phyloP scores from a whole-genome alignment of 2,888 invertebrate species.

The Ptilodon capucinus region DNA sequence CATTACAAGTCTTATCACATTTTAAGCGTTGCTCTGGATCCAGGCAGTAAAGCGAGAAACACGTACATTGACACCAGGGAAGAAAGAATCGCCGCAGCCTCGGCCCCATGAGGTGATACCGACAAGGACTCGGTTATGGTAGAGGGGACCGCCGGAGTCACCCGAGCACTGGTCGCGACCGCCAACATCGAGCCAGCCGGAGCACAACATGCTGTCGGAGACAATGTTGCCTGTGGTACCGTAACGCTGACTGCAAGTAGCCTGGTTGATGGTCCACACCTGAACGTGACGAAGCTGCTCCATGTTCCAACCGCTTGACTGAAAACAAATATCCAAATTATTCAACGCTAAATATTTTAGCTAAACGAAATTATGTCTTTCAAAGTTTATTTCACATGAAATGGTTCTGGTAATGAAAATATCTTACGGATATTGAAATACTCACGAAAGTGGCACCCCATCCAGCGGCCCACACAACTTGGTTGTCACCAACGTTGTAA shows the following conservation, averaged over 20 bases:
- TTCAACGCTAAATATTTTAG: no score
- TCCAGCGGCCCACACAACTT: slow-evolving; percentile 53
- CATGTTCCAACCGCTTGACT: background rate
- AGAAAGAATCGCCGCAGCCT: slow-evolving; percentile 33
- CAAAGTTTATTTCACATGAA: no score
- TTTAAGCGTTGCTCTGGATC: slow-evolving; percentile 42
- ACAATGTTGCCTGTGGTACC: slow-evolving; percentile 21
- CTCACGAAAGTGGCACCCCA: slow-evolving; percentile 56
- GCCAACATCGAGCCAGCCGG: slow-evolving; percentile 36
- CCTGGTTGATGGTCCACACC: slow-evolving; percentile 42
- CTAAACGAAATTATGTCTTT: background rate
- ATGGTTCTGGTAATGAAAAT: no score
- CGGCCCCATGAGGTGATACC: slow-evolving; percentile 43
- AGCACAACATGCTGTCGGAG: slow-evolving; percentile 48
- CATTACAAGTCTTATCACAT: no score
- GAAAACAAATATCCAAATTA: no score
- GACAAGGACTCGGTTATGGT: slow-evolving; percentile 45
- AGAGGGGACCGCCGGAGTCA: slow-evolving; percentile 53
- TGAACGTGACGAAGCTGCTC: slow-evolving; percentile 49
- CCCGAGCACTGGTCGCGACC: slow-evolving; percentile 53
- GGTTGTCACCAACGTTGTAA: slow-evolving; percentile 46
- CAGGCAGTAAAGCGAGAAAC: slow-evolving; percentile 43
- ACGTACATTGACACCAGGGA: slow-evolving; percentile 48
- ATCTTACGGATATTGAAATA: slow-evolving; percentile 9
- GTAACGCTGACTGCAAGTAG: slow-evolving; percentile 38